Percentiles rank a stretch among this genome's conserved stretches.
phyloP scores from a whole-genome alignment of 1,140 invertebrate species.

The Drosophila pachea region DNA sequence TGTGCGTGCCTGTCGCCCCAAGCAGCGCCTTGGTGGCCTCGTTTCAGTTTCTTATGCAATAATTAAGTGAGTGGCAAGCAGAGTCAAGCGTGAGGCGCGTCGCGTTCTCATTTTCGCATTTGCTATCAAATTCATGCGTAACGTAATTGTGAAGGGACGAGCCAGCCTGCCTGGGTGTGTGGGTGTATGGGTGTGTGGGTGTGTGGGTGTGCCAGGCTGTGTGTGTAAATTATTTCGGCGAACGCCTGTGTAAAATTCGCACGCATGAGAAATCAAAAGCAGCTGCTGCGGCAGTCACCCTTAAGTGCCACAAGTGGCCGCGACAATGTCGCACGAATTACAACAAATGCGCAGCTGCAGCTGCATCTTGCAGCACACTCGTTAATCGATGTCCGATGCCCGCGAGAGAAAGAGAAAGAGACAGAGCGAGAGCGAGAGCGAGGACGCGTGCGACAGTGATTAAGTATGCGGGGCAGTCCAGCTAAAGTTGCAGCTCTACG shows the following conservation, averaged over 20 bases:
- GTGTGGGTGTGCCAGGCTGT: slow-evolving; percentile 11
- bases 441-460: no score
- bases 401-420: background rate
- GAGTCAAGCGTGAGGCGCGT: slow-evolving; percentile 68
- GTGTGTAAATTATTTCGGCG: slow-evolving; percentile 45
- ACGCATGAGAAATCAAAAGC: slow-evolving; percentile 73
- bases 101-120: slow-evolving; percentile 54
- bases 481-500: no score
- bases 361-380: background rate
- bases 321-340: slow-evolving; percentile 37
- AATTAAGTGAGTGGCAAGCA: slow-evolving; percentile 75
- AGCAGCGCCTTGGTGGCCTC: slow-evolving; percentile 63
- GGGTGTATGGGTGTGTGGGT: background rate
- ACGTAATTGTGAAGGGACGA: slow-evolving; percentile 46
- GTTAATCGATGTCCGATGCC: slow-evolving; percentile 22
- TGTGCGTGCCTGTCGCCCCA: slow-evolving; percentile 24
- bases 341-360: slow-evolving; percentile 40
- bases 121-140: slow-evolving; percentile 64
- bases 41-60: slow-evolving; percentile 73
- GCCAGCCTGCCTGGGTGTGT: slow-evolving; percentile 5
- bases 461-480: no score
- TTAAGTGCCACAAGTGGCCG: slow-evolving; percentile 32
- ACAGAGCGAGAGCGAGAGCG: no score
- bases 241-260: slow-evolving; percentile 62
- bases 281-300: slow-evolving; percentile 13